Base-by-base conservation (phyloP, 2,888 invertebrate genomes). In the Eupeodes luniger region DNA sequence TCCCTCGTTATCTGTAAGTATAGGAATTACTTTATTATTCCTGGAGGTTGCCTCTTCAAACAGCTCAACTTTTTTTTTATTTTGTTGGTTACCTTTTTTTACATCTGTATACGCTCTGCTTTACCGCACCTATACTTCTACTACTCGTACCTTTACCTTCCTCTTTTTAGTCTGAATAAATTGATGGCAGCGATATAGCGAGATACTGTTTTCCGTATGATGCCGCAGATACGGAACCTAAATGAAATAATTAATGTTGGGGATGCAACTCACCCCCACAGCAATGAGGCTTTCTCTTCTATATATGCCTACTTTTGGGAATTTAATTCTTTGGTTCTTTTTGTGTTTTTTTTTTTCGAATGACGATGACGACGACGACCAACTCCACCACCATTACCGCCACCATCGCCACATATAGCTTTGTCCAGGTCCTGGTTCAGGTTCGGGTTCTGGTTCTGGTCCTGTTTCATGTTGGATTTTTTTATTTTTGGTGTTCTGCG, bases 11-110 rank as follows among this genome's bases (percentile, higher is more conserved):
- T 77, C 70, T 78, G 66, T 61, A 66, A 66, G 72, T 72, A 72
- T 57, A 66, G 66, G 66, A 44, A 47, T 59, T 67, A 36, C 66
- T 62, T 49, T 40, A 49, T 80, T 66, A 80, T 78, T 59, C 36
- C 36, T 59, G 44, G 47, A 49, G 53, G 47, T n/a, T 36, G 47
- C 27, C 70, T 77, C 36, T 59, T 57, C 59, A 59, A 53, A 44
- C 69, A n/a, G 14, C 14, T 11, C 19, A 14, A 12, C n/a, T 27
- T 27, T 49, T 49, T 49, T 61, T 62, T 40, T 89, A 88, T 89
- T 90, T 90, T 89, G 84, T 87, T 91, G 90, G 90, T 90, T 90
- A 90, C 57, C 59, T 47, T 72, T 47, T 40, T 72, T 9, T 40
- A 27, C 27, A 4, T 47, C 47, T 14, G 14, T 88, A 77, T 89